Conservation (phyloP, 2,113 vertebrate genomes). For the Serinus canaria region DNA sequence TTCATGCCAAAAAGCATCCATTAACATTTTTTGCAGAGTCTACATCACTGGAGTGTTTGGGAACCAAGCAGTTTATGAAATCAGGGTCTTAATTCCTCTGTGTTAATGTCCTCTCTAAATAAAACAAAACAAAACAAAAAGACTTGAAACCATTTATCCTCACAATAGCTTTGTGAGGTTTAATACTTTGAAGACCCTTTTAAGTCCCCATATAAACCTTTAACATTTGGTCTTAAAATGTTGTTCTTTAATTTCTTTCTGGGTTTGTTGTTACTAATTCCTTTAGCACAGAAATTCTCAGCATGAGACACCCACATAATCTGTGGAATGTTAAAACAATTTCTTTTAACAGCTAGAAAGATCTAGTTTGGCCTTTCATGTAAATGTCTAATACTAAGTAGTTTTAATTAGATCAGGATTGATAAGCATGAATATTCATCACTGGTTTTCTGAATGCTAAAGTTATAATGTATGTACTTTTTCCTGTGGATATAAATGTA, state of each 20-base stretch:
- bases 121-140: not conserved
- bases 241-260: not conserved
- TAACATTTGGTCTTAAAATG: not conserved
- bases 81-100: not conserved
- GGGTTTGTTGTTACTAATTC: not conserved
- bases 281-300: not conserved
- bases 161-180: not conserved
- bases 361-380: not conserved
- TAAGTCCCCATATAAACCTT: not conserved
- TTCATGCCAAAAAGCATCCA: not conserved
- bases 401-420: slow-evolving; percentile 9
- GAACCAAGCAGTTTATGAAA: not conserved
- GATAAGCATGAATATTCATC: slow-evolving; percentile 26
- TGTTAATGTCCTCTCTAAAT: not conserved
- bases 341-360: slow-evolving; percentile 2
- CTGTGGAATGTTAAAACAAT: not conserved
- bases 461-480: not conserved
- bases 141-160: not conserved
- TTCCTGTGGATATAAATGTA: not conserved
- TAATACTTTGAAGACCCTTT: not conserved
- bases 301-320: not conserved
- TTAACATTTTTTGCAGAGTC: not conserved
- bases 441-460: not conserved
- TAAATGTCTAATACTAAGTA: not conserved
- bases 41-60: not conserved